Conservation (phyloP, 2,797 vertebrate species). For the Hylomyscus alleni region DNA sequence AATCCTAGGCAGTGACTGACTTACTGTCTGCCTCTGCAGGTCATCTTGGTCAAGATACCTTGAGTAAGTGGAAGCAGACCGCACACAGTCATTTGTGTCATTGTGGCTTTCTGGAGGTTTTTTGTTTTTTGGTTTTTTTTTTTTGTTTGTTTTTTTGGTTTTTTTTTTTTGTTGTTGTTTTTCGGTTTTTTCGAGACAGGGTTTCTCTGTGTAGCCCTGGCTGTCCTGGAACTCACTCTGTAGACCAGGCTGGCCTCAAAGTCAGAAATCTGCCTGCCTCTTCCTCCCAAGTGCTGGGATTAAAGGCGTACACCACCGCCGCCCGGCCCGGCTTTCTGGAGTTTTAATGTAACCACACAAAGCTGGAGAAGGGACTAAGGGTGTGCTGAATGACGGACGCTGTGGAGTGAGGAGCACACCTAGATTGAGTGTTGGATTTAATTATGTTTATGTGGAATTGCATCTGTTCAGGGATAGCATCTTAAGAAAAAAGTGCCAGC, state of each 20-base stretch:
- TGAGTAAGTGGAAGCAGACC: background rate
- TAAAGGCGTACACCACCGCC: too few species aligned
- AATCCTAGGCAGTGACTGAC: background rate
- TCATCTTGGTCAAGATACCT: background rate
- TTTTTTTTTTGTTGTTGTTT: too few species aligned
- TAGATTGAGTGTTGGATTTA: too few species aligned
- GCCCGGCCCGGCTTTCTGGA: background rate
- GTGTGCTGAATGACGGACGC: too few species aligned
- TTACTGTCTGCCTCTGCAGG: background rate
- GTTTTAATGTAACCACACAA: background rate
- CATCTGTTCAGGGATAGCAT: background rate
- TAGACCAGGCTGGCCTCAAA: too few species aligned
- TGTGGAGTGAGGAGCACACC: background rate
- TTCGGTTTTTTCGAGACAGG: too few species aligned
- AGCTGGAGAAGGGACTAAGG: background rate
- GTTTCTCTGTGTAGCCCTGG: too few species aligned
- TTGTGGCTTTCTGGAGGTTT: background rate
- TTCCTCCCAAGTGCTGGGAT: too few species aligned
- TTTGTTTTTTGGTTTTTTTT: too few species aligned
- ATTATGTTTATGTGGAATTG: background rate
- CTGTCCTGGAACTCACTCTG: too few species aligned
- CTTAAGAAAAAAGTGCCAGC: background rate
- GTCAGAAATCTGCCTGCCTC: too few species aligned
- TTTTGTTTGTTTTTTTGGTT: too few species aligned
- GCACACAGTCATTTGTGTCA: background rate